Conservation (phyloP, 2,888 invertebrate genomes). For the Synergus japonicus region DNA sequence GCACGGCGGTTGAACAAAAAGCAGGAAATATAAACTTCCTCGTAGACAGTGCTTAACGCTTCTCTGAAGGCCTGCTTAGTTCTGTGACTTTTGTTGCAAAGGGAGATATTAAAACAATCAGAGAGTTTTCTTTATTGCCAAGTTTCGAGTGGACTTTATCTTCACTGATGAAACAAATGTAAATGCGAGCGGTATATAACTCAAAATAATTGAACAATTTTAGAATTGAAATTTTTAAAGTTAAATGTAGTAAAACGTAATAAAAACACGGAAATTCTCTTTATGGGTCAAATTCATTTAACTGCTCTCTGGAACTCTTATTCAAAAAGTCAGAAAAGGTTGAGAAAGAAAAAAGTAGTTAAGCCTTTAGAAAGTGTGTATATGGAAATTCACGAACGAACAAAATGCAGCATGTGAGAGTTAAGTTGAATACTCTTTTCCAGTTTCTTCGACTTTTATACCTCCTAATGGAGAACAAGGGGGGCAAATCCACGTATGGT, state of each 20-base stretch:
- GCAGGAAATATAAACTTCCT: conserved; percentile 32
- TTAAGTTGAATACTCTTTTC: not conserved
- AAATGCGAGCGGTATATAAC: not conserved
- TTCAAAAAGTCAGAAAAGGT: not conserved
- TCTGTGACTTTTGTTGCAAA: conserved; percentile 6
- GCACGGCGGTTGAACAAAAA: conserved; percentile 1
- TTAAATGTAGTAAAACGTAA: not conserved
- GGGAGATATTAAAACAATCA: conserved; percentile 7
- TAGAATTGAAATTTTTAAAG: not conserved
- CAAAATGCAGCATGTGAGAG: not conserved
- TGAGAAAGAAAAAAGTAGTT: not conserved
- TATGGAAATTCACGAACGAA: not conserved
- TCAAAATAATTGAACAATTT: not conserved
- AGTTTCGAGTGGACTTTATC: not conserved
- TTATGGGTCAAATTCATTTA: not conserved
- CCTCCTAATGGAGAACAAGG: not conserved
- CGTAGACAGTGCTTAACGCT: conserved; percentile 15
- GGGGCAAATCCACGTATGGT: not conserved
- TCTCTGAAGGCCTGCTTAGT: conserved; percentile 18
- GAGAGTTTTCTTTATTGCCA: not conserved
- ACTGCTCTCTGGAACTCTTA: not conserved
- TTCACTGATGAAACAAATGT: not conserved
- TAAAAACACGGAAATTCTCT: not conserved
- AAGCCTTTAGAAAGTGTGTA: not conserved
- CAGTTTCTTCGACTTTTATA: conserved; percentile 1